phyloP scores from a whole-genome alignment of 2,113 vertebrate species.

The Strix uralensis region DNA sequence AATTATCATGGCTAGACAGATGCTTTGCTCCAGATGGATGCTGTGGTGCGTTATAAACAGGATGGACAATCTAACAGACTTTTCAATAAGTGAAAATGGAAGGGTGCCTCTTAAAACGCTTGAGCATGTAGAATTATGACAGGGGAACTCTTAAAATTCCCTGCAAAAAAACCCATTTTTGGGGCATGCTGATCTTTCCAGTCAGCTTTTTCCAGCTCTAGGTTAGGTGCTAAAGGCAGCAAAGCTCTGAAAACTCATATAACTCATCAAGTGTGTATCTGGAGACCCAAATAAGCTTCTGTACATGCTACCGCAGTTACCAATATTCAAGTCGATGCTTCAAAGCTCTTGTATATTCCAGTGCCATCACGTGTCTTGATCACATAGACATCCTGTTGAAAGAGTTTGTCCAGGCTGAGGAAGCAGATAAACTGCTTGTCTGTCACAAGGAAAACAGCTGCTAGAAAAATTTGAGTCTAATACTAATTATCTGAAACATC shows the following conservation, averaged over 20 bases:
- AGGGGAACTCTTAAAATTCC: background rate
- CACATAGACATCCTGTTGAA: background rate
- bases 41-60: background rate
- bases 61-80: background rate
- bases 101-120: background rate
- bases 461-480: conserved; percentile 17
- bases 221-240: background rate
- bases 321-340: background rate
- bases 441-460: conserved; percentile 33
- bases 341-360: background rate
- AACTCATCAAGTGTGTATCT: background rate
- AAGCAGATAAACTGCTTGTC: background rate
- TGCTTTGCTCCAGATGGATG: conserved; percentile 15
- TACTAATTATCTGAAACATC: conserved; percentile 56
- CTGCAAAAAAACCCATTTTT: background rate
- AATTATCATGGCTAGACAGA: background rate
- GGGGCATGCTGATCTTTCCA: background rate
- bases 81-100: background rate
- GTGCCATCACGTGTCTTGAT: background rate
- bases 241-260: background rate
- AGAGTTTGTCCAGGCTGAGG: background rate
- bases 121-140: background rate
- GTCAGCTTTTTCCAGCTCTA: background rate
- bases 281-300: background rate
- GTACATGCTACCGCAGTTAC: background rate